These are phyloP conservation scores for Drosophila paranaensis DNA, from an alignment of 2,888 invertebrate species.

Conservation along the genomic window DNA sequence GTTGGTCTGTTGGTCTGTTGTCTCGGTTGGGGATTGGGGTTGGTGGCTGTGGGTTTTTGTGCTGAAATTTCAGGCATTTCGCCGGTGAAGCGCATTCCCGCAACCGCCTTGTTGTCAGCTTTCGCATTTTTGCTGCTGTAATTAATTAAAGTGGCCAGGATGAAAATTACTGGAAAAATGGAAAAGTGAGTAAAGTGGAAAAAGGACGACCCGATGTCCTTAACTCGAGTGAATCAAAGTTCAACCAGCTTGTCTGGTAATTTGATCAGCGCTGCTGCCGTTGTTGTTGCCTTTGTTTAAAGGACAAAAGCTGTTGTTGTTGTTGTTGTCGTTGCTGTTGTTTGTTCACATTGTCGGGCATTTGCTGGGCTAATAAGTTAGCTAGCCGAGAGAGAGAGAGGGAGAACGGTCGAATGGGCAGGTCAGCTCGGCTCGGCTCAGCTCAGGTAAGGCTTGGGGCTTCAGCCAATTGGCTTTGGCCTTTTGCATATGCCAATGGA, in stretches of 20 bases:
- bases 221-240: conserved; percentile 72
- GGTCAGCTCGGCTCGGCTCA: conserved; percentile 2
- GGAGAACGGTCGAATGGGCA: background rate
- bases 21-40: background rate
- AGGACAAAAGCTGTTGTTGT: conserved; percentile 30
- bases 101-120: conserved; percentile 15
- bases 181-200: conserved; percentile 5
- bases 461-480: conserved; percentile 39
- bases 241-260: conserved; percentile 51
- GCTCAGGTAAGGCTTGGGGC: conserved; percentile 39
- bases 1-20: no score
- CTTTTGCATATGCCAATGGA: conserved; percentile 60
- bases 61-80: conserved; percentile 25
- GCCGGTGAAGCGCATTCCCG: conserved; percentile 6
- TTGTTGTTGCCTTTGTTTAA: conserved; percentile 15
- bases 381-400: conserved; percentile 3
- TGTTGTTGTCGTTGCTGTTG: conserved; percentile 33
- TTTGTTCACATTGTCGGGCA: conserved; percentile 57
- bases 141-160: conserved; percentile 43
- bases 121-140: conserved; percentile 26
- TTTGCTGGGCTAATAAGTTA: conserved; percentile 60
- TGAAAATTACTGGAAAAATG: conserved; percentile 31
- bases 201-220: conserved; percentile 17
- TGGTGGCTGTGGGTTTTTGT: background rate
- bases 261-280: conserved; percentile 52